Evolutionary conservation across 2,888 invertebrate genomes (phyloP).

Genomic region (Tetramorium bicarinatum): DNA sequence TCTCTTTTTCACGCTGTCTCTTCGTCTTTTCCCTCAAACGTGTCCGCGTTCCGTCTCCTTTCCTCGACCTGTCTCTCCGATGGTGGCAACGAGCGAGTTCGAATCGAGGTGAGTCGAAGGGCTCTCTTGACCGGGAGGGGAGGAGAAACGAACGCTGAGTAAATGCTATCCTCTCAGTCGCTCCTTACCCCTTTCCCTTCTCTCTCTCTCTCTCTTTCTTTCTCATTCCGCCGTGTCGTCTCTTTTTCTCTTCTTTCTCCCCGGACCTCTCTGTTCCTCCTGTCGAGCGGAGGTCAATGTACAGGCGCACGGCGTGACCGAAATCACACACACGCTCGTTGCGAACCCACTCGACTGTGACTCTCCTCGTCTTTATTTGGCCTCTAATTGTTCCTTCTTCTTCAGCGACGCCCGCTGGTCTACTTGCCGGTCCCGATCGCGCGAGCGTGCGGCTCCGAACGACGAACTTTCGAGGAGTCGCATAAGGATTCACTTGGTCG

Average conservation of each 20-base stretch:
- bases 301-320: constrained; percentile 86
- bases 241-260: constrained; percentile 64
- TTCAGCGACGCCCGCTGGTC: constrained; percentile 72
- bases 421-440: constrained; percentile 56
- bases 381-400: constrained; percentile 82
- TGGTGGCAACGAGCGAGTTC: constrained; percentile 73
- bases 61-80: constrained; percentile 46
- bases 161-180: constrained; percentile 71
- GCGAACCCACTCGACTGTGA: constrained; percentile 84
- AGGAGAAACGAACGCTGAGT: constrained; percentile 74
- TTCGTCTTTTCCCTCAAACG: constrained; percentile 31
- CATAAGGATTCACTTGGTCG: constrained; percentile 42
- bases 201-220: constrained; percentile 55
- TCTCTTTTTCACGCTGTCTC: constrained; percentile 47
- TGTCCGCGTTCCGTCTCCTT: constrained; percentile 48
- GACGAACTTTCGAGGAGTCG: constrained; percentile 61
- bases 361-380: constrained; percentile 79
- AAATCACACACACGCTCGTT: constrained; percentile 85
- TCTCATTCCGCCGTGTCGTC: constrained; percentile 20
- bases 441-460: constrained; percentile 24
- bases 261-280: constrained; percentile 55
- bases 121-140: constrained; percentile 61
- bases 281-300: constrained; percentile 83
- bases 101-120: constrained; percentile 73
- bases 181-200: constrained; percentile 66